A percentile compares a stretch with the other conserved stretches of the same genome.
phyloP scores from a whole-genome alignment of 1,140 invertebrate genomes.

The Drosophila nebulosa region DNA sequence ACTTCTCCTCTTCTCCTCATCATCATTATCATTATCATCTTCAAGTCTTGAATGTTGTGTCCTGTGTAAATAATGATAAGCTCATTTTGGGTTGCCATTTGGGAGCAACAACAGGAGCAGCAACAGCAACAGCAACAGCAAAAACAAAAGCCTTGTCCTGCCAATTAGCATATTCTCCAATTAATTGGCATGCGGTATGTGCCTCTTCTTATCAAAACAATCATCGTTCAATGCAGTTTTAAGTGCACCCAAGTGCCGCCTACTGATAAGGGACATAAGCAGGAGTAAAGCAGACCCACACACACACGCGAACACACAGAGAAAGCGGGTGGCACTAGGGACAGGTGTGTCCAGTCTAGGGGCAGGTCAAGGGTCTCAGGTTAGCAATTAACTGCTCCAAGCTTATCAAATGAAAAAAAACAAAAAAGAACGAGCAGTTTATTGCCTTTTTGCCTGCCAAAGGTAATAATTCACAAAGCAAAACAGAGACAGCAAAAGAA shows the following conservation, averaged over 20 bases:
- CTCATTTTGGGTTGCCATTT: constrained; percentile 27
- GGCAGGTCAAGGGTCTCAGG: background rate
- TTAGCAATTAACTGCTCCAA: constrained; percentile 23
- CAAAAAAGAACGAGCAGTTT: constrained; percentile 1
- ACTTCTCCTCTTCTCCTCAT: no score
- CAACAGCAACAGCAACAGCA: constrained; percentile 2
- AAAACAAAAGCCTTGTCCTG: constrained; percentile 12
- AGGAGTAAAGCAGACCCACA: background rate
- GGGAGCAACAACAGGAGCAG: background rate
- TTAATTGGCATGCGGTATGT: constrained; percentile 50
- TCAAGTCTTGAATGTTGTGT: constrained; percentile 22
- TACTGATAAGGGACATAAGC: constrained; percentile 3
- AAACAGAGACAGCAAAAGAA: background rate
- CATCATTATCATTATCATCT: background rate
- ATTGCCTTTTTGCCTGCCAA: constrained; percentile 23
- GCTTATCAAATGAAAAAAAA: constrained; percentile 20
- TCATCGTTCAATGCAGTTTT: constrained; percentile 17
- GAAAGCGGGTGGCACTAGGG: background rate
- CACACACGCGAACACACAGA: background rate
- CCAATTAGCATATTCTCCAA: constrained; percentile 73
- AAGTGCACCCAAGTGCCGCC: constrained; percentile 15
- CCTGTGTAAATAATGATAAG: constrained; percentile 70
- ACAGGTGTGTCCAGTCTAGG: background rate
- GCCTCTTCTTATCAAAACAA: constrained; percentile 2
- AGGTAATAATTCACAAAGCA: constrained; percentile 11